Base-by-base conservation (phyloP, 2,888 invertebrate genomes). In the Caenorhabditis doughertyi region DNA sequence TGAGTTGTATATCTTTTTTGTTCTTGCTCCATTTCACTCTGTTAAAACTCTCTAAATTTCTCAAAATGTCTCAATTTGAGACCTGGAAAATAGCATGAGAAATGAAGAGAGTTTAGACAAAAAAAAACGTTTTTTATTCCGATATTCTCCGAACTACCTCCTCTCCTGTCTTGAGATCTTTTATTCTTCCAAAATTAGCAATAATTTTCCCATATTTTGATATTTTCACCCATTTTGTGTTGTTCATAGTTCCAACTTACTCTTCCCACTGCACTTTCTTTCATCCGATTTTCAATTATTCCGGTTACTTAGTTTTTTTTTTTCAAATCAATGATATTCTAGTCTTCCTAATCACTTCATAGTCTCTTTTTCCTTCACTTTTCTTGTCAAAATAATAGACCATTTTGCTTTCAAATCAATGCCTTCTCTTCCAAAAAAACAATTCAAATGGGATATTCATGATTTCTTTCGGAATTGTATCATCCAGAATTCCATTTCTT, bases 291-390 rank as follows among this genome's bases (percentile, higher is more conserved):
- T n/a, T 18, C 29, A 53, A 29, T 65, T 32, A 11, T 25, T 21
- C 47, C 2, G 4, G n/a, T 49, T 49, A 18, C 21, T 3, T 18
- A 49, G 35, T 7, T 9, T 9, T 35, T 35, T 7, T 49, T 49
- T 23, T 51, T 42, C 18, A n/a, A n/a, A n/a, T 44, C 11, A 18
- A 18, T 35, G n/a, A 1, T 42, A 55, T n/a, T 58, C 44, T 71
- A 68, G 56, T 72, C 29, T 18, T 58, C 27, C 58, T 72, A 72
- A 35, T 32, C 71, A 72, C 71, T 39, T 72, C 71, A 72, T 72
- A 72, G 71, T 51, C 39, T 29, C 21, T 53, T 56, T 55, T 13
- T 4, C 39, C 32, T 42, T 64, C 49, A 11, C 23, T 67, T 51
- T 67, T 51, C 27, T 65, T 55, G 44, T 44, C n/a, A n/a, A n/a